Evolutionary conservation across 2,888 invertebrate genomes (phyloP), one percentile per base, ranked within the genome.

Genomic region (Chloromyia formosa): DNA sequence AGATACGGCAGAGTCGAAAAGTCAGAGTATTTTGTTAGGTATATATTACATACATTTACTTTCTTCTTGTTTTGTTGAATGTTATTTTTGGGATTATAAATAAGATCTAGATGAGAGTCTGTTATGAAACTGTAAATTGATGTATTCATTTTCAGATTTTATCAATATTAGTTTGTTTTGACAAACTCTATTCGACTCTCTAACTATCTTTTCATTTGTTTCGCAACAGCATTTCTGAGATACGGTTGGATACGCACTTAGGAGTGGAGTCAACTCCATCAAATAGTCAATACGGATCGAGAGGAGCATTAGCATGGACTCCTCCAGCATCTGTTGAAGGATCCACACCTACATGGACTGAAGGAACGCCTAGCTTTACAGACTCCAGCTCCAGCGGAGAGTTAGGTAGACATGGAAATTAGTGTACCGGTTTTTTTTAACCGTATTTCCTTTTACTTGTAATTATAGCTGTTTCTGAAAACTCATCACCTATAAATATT

Each of bases 271-370:
- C 84, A 73, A 53, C 62, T 16, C 83, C 84, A 73, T 82, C 83
- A 75, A 87, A 87, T 79, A 88, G 87, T 80, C 87, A 87, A 74
- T 85, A 85, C 79, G 83, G 89, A 80, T 90, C 90, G 45, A 81
- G 85, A 66, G 86, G 86, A 75, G 86, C 85, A 42, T 79, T 86
- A 77, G 84, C 86, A 78, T 94, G 94, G 94, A 94, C 94, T 18
- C 94, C 94, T 23, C 94, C 94, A 1, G 91, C 93, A 64, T 94
- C 94, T 61, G 93, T 93, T 74, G 94, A 95, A 85, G 94, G 94
- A 54, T 94, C 94, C 7, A 97, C 97, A 53, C 97, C 97, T n/a
- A 97, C 97, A 58, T 97, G 97, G 94, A 97, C 97, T 64, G 97
- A 97, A 88, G 97, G 97, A 81, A 97, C 97, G 79, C 97, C 97